Evolutionary conservation across 2,113 vertebrate species (phyloP), one percentile per base, ranked within the genome.

Genomic region (Stercorarius parasiticus): DNA sequence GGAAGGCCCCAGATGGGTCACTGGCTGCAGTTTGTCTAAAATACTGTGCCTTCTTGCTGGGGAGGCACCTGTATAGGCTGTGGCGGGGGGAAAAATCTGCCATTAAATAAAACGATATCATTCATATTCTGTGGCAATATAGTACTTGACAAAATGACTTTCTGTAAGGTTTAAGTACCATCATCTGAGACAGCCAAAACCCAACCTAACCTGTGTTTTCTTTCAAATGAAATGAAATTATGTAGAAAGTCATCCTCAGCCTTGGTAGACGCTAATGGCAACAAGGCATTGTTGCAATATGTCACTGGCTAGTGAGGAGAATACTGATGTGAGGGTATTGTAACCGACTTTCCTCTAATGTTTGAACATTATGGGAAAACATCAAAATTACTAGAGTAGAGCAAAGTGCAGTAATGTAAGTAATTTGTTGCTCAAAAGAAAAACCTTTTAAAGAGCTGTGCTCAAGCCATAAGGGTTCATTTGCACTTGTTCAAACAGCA

Each of bases 401-500:
- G 81, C 64, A 94, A 96, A 97, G 61, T 86, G 82, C 62, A 95
- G 38, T 86, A 95, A 95, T 69, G 26, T 81, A 92, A 95, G 53
- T 86, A 95, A 97, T 88, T 95, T 95, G 56, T 67, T 88, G 29
- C 76, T 96, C 47, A 80, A 81, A 94, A 97, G 38, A 89, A 92
- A 97, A 95, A 50, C 27, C 50, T 92, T 96, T 94, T 92, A 96
- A 95, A 96, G 59, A 95, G 78, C 77, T 72, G 40, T 95, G 58
- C 92, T 97, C 86, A 95, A 88, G 82, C 34, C 42, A n/a, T 69
- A 89, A 91, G 73, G 50, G 81, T 66, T 98, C 93, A 93, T 96
- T 97, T 97, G 93, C 43, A 59, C 85, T 91, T 88, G 45, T 79
- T 97, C 88, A 97, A 84, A 55, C 65, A 86, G 77, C 66, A 93